A percentile compares a stretch with the other conserved stretches of the same genome.
phyloP scores from a whole-genome alignment of 1,140 invertebrate genomes.

The Brachionus plicatilis region DNA sequence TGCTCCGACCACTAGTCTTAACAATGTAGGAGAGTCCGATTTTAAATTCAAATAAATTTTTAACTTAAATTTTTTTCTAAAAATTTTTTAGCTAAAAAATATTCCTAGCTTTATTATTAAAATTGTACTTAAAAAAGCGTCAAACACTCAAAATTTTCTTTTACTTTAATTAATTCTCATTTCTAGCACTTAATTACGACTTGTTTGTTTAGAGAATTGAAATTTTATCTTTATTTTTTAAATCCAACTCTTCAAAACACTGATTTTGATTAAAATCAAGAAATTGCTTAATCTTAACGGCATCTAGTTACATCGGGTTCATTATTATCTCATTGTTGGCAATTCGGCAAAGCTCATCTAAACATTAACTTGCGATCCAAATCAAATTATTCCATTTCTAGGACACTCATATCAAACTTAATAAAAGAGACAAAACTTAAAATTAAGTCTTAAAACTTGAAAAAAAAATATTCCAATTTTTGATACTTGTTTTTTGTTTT shows the following conservation, averaged over 20 bases:
- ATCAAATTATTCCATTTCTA: neutral
- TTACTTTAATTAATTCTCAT: neutral
- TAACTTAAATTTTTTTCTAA: neutral
- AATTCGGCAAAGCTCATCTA: neutral
- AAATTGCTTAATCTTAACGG: neutral
- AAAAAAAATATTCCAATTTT: neutral
- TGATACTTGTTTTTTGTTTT: neutral
- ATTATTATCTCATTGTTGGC: neutral
- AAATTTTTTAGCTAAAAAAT: neutral
- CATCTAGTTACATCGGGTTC: neutral
- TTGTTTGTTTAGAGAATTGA: constrained; percentile 18
- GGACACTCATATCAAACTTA: neutral
- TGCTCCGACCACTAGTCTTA: neutral
- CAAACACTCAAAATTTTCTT: neutral
- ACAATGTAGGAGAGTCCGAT: neutral
- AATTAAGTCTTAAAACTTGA: neutral
- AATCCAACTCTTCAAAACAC: neutral
- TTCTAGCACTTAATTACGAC: neutral
- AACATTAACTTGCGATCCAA: neutral
- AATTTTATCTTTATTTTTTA: neutral
- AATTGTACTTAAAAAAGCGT: neutral
- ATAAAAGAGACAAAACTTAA: neutral
- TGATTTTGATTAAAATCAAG: neutral
- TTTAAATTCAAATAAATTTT: neutral
- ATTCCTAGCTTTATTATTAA: neutral